These are phyloP conservation scores for Macrotus californicus DNA, from an alignment of 2,113 vertebrate species.

Conservation along the genomic window DNA sequence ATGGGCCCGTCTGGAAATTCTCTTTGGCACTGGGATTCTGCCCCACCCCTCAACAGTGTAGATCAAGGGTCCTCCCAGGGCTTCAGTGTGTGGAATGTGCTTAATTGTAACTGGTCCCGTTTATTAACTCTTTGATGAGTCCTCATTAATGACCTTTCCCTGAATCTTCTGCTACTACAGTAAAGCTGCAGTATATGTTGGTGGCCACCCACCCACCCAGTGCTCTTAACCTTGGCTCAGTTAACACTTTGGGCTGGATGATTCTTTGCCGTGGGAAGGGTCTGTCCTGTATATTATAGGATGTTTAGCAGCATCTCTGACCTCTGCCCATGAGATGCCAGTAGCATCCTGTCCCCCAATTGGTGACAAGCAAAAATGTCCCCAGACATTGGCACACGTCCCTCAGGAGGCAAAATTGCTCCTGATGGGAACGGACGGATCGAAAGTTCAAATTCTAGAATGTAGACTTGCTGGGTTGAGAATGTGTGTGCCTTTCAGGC, in stretches of 20 bases:
- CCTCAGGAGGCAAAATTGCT: neutral
- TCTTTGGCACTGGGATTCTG: neutral
- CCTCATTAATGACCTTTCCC: neutral
- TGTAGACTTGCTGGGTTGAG: neutral
- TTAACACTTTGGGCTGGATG: neutral
- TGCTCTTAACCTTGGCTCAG: accelerated
- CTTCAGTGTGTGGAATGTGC: neutral
- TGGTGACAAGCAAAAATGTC: neutral
- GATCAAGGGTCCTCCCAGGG: neutral
- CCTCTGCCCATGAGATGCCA: neutral
- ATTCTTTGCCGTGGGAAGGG: neutral
- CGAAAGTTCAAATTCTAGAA: neutral
- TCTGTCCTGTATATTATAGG: neutral
- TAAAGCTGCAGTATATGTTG: neutral
- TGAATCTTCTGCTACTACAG: neutral
- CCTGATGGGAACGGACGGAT: neutral
- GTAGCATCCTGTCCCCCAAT: neutral
- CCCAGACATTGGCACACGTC: neutral
- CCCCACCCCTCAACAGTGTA: accelerated
- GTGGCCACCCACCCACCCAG: neutral
- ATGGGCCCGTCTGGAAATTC: neutral
- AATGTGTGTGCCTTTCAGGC: neutral
- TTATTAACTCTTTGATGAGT: neutral
- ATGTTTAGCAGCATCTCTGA: neutral
- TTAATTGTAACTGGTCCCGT: neutral